These are phyloP conservation scores for Luperina testacea DNA, from an alignment of 2,888 invertebrate genomes.

Conservation along the genomic window DNA sequence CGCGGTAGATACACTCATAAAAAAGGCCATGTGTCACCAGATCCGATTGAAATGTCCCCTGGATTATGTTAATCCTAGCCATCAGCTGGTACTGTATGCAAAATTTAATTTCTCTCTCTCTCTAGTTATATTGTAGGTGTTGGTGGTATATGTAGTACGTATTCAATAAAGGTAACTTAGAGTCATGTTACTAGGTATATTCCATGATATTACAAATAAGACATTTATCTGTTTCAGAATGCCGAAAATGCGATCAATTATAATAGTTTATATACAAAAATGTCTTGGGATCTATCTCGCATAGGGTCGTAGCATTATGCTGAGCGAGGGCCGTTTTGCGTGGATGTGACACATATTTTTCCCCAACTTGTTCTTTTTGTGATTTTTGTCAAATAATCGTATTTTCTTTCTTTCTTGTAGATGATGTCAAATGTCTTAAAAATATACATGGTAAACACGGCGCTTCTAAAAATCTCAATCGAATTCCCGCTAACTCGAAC, in stretches of 20 bases:
- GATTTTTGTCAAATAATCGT: background rate
- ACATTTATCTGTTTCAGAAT: background rate
- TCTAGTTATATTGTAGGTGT: conserved; percentile 19
- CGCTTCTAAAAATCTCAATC: background rate
- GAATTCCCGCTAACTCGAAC: conserved; percentile 12
- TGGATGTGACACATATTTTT: background rate
- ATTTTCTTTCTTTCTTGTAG: background rate
- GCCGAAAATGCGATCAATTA: background rate
- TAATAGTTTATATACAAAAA: background rate
- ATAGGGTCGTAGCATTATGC: background rate
- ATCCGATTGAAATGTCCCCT: conserved; percentile 55
- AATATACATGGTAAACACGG: background rate
- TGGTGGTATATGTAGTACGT: background rate
- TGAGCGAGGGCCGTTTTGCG: background rate
- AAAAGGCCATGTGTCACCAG: conserved; percentile 57
- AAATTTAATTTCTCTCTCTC: conserved; percentile 35
- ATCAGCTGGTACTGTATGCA: conserved; percentile 59
- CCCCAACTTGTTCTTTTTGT: background rate
- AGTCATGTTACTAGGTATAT: background rate
- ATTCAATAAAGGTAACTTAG: conserved; percentile 21
- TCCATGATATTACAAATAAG: background rate
- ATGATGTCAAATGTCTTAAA: background rate
- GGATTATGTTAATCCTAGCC: conserved; percentile 60
- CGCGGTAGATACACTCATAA: conserved; percentile 45
- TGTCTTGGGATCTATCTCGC: background rate